These are phyloP conservation scores for Cygnus buccinator DNA, from an alignment of 2,113 vertebrate species.

Conservation along the genomic window DNA sequence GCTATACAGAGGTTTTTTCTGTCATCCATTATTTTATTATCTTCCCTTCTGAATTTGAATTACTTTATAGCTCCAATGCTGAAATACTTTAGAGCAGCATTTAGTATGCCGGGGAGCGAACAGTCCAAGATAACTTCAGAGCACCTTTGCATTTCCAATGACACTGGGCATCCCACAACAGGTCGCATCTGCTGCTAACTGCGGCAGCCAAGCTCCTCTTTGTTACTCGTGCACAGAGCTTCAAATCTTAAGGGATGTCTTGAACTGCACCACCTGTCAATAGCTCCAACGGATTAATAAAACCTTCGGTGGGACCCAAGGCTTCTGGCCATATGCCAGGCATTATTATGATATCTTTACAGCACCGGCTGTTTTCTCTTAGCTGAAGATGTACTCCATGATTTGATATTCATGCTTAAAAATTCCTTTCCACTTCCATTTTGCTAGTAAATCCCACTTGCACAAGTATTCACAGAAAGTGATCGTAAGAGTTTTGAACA, in stretches of 20 bases:
- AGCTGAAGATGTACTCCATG: neutral
- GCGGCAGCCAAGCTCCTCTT: neutral
- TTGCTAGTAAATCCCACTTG: slow-evolving; percentile 5
- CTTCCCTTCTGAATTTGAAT: slow-evolving; percentile 64
- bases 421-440: neutral
- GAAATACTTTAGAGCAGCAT: slow-evolving; percentile 10
- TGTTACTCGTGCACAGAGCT: neutral
- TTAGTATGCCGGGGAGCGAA: slow-evolving; percentile 12
- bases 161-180: slow-evolving; percentile 14
- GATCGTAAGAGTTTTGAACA: neutral
- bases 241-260: neutral
- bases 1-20: neutral
- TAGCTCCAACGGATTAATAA: neutral
- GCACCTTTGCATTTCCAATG: slow-evolving; percentile 36
- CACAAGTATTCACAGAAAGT: neutral
- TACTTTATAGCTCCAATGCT: slow-evolving; percentile 20
- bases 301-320: neutral
- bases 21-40: slow-evolving; percentile 63
- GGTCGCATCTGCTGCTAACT: slow-evolving; percentile 16
- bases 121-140: neutral
- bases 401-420: neutral
- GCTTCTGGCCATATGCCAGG: neutral
- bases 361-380: neutral
- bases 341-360: neutral
- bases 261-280: neutral